Evolutionary conservation across 1,140 invertebrate genomes (phyloP), one percentile per base, ranked within the genome.

Genomic region (Micrasema minimum): DNA sequence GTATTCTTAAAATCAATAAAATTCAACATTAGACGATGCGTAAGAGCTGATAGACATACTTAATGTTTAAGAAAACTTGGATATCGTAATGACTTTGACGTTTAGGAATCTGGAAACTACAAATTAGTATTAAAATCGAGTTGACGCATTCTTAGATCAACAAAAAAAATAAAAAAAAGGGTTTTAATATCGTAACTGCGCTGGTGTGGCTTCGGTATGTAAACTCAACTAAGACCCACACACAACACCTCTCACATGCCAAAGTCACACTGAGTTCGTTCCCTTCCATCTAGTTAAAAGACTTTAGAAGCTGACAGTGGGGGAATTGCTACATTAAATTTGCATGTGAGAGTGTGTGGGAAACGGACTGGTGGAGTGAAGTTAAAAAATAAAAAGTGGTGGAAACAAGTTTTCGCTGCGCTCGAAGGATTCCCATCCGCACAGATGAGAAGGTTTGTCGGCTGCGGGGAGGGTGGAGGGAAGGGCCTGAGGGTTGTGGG

Each of bases 381-480:
- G 51, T 14, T 43, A 51, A 69, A 68, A 69, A 73, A 66, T 59
- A 61, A 66, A 51, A 64, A 72, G 66, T 51, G 48, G 55, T 59
- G 72, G 72, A 74, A n/a, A 74, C 72, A 68, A 74, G 72, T 74
- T n/a, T 74, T 74, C 50, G 68, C 72, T 66, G 68, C 72, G 72
- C 68, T 74, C 72, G 68, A 71, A 74, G 64, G 72, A 74, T 68
- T 74, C 65, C 72, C 66, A 73, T 61, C 72, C 48, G 66, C 59
- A 66, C 55, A 41, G 57, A 37, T 53, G 16, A 38, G 14, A 41
- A 38, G 69, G 18, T n/a, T n/a, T n/a, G n/a, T n/a, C n/a, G 46
- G 50, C 48, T 10, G 12, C 23, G 37, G 12, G 18, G 18, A 18
- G 45, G 37, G 68, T 2, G 10, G 64, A 45, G 62, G 48, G 48